Evolutionary conservation across 2,888 invertebrate genomes (phyloP), one percentile per base, ranked within the genome.

Genomic region (Prosopocoilus inquinatus): DNA sequence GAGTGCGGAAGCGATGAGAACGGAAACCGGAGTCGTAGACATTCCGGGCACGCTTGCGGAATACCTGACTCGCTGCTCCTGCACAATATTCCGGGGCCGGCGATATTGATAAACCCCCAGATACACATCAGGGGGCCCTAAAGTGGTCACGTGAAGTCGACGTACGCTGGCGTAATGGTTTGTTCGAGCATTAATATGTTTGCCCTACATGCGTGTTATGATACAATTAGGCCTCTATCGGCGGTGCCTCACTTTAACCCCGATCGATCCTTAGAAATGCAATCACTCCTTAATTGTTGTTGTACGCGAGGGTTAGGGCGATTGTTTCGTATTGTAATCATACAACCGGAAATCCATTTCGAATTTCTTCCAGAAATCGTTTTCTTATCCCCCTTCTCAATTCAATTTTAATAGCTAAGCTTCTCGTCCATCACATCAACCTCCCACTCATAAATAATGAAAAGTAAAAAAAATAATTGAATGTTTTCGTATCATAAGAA

Each of bases 61-160:
- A 61, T 57, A 51, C 59, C 53, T 55, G 50, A 50, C 47, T 45
- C 39, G 38, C 43, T 44, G 48, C 34, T 32, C 46, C 50, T 48
- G 51, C 59, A 50, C 51, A 46, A 57, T 53, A 54, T 55, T 60
- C 53, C 51, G 36, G 55, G 55, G 45, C 43, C 44, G 47, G 41
- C 49, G 57, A 57, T 60, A 60, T 60, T 55, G 60, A 60, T 60
- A 60, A 60, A 60, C 55, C 57, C 57, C 20, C 20, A 28, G 20
- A 28, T 28, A 28, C 20, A 52, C 47, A 52, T 49, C 39, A 41
- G 52, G 50, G 41, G 38, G 51, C 45, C 45, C 55, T 52, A 36
- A 54, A 41, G 45, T 39, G 46, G 49, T 50, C 49, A 55, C 45
- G 48, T 55, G 51, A 58, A 51, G 51, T 50, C 55, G 50, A 35